These are phyloP conservation scores for Scolopax mira DNA, from an alignment of 2,113 vertebrate species.

Conservation along the genomic window DNA sequence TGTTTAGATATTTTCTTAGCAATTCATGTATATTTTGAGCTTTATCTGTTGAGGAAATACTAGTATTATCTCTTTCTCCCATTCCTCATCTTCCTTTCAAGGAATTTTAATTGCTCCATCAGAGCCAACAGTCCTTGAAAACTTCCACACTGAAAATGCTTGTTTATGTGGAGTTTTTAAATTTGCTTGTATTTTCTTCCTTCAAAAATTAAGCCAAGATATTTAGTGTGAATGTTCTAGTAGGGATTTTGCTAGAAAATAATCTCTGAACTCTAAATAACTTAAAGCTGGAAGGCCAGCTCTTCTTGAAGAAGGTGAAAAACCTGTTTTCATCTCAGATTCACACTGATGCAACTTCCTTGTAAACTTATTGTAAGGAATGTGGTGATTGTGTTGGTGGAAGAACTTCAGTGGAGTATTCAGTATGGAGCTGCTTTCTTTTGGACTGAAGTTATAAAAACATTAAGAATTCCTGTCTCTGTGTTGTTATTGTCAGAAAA, in stretches of 20 bases:
- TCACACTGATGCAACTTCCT: background rate
- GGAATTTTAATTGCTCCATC: background rate
- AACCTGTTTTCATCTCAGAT: background rate
- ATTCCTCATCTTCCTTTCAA: background rate
- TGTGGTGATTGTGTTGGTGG: background rate
- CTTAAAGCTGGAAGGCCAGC: background rate
- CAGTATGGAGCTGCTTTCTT: background rate
- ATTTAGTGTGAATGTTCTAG: background rate
- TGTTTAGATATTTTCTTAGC: background rate
- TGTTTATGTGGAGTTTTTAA: background rate
- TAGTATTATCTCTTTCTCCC: background rate
- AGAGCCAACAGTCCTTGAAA: background rate
- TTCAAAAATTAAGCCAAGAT: background rate
- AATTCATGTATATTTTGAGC: background rate
- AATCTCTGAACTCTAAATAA: background rate
- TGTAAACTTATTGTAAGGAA: background rate
- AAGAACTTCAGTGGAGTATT: background rate
- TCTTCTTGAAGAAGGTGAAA: background rate
- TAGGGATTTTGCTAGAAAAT: background rate
- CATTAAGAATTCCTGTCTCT: background rate
- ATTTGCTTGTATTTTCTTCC: background rate
- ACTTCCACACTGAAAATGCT: background rate
- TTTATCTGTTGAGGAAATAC: constrained; percentile 3
- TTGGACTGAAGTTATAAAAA: background rate
- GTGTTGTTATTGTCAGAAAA: background rate